Base-by-base conservation (phyloP, 2,113 vertebrate species). In the Carassius gibelio region DNA sequence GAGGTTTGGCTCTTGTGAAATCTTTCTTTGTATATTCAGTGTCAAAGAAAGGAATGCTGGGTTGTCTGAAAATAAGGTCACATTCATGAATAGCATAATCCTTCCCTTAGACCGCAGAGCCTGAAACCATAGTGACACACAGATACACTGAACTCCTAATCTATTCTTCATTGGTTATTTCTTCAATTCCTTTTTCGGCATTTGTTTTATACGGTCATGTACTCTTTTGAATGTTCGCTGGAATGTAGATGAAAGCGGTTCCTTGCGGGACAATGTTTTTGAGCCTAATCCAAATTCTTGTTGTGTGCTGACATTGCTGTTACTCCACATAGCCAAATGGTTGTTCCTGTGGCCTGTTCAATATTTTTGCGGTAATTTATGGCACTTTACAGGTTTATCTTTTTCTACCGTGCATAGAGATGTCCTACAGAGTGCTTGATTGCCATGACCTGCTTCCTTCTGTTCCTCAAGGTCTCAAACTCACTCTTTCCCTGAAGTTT, bases 21-120 rank as follows among this genome's bases (percentile, higher is more conserved):
- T 62, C 61, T 5, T 42, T 74, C 36, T 64, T 68, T 57, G 74
- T 78, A 19, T 72, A 66, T 81, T 45, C 19, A 81, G 23, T 57
- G 64, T 55, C 81, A 71, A 36, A 4, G 66, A 71, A 82, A 71
- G 64, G 81, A 71, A 82, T 82, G 81, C 66, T 57, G 48, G 66
- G 23, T 82, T 82, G 66, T 71, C 48, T 71, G 38, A 52, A 82
- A 82, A 34, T 82, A 71, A 82, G 80, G 80, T 82, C 64, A 71
- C 80, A 82, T 71, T 82, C 19, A 71, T 69, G 48, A 71, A 48
- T 55, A 71, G 36, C 81, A 55, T 82, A 71, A 82, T 69, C 80
- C 62, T 82, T 82, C 45, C 48, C 13, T 82, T 34, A 71, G 26
- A 82, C 81, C 17, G 6, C 66, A 82, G 26, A 0, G 64, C 64